Evolutionary conservation across 2,113 vertebrate species (phyloP).

Genomic region (Sphyrna mokarran): DNA sequence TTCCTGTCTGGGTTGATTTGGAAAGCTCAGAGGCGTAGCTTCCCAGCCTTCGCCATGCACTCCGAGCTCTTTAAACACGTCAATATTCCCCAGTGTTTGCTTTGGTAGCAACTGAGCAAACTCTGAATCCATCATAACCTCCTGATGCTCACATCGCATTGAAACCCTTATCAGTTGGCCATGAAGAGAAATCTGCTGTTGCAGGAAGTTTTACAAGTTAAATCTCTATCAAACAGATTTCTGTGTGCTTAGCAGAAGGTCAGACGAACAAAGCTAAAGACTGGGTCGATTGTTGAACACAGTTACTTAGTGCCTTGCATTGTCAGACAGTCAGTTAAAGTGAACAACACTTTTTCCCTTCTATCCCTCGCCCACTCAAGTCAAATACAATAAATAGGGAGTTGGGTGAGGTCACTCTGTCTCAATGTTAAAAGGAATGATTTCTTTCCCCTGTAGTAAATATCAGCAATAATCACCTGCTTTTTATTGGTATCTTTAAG

Average conservation of each 20-base stretch:
- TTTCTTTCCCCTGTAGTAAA: neutral
- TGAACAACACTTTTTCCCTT: neutral
- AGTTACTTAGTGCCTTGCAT: neutral
- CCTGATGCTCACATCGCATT: neutral
- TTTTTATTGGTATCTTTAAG: neutral
- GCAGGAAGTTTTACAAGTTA: neutral
- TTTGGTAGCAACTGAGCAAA: neutral
- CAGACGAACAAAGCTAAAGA: neutral
- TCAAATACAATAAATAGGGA: neutral
- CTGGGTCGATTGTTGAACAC: neutral
- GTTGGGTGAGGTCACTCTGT: neutral
- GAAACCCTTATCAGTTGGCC: neutral
- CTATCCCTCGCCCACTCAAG: neutral
- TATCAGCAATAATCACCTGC: neutral
- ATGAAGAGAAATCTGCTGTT: neutral
- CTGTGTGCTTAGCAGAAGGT: conserved; percentile 21
- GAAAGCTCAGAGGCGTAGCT: neutral
- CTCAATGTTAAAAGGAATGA: neutral
- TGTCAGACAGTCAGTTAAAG: neutral
- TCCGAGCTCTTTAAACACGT: neutral
- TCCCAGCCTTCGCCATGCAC: neutral
- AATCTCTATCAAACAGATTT: neutral
- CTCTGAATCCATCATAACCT: neutral
- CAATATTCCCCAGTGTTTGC: neutral
- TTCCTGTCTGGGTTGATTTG: neutral